These are phyloP conservation scores for Galeruca laticollis DNA, from an alignment of 2,888 invertebrate species.

Conservation along the genomic window DNA sequence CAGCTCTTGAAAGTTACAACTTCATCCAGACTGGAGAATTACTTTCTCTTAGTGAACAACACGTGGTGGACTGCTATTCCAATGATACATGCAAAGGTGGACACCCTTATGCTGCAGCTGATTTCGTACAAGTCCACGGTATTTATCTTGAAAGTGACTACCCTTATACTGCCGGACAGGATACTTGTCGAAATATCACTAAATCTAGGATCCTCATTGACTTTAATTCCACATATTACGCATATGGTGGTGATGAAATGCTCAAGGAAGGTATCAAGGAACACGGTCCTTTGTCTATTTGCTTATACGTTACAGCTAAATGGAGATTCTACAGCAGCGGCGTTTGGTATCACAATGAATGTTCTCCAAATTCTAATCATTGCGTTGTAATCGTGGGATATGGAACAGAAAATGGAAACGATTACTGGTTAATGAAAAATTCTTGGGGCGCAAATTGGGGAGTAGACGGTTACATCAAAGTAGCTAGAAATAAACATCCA, in stretches of 20 bases:
- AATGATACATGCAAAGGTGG: constrained; percentile 39
- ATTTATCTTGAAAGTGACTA: constrained; percentile 38
- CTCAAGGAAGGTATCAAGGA: constrained; percentile 33
- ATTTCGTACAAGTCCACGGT: constrained; percentile 31
- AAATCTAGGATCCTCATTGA: constrained; percentile 24
- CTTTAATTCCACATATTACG: constrained; percentile 16
- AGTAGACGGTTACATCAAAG: constrained; percentile 45
- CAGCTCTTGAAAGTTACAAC: constrained; percentile 35
- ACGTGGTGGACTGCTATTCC: constrained; percentile 53
- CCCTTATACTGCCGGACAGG: constrained; percentile 38
- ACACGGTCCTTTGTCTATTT: constrained; percentile 35
- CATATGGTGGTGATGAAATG: constrained; percentile 10
- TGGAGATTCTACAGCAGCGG: constrained; percentile 44
- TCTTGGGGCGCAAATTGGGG: constrained; percentile 68
- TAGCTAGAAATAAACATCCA: constrained; percentile 40
- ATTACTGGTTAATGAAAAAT: constrained; percentile 74
- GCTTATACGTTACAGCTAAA: constrained; percentile 37
- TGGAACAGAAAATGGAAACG: constrained; percentile 38
- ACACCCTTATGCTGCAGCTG: constrained; percentile 25
- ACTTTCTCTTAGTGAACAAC: constrained; percentile 42
- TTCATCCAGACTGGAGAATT: constrained; percentile 39
- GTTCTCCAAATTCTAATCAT: constrained; percentile 36
- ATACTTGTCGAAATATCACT: constrained; percentile 24
- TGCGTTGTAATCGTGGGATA: constrained; percentile 41
- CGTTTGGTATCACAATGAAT: constrained; percentile 39